Evolutionary conservation across 2,113 vertebrate genomes (phyloP), one percentile per base, ranked within the genome.

Genomic region (Trochalopteron elliotii): DNA sequence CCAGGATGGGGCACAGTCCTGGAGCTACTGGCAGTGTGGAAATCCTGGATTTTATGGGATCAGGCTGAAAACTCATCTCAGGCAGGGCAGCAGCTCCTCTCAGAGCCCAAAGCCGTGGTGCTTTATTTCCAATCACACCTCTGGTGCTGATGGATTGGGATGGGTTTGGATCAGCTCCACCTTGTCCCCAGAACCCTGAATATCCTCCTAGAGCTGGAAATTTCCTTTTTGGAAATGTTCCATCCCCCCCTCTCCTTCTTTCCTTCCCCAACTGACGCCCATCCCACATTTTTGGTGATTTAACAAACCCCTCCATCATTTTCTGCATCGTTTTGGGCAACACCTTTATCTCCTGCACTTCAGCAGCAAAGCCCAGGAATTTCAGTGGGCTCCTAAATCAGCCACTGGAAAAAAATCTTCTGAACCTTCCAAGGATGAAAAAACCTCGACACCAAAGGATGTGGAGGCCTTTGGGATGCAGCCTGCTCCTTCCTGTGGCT

Each of bases 71-170:
- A 50, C 6, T 63, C 61, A 49, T 49, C 47, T 49, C 47, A 49
- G 24, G 24, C 4, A 49, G 12, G 47, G 47, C 12, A 93, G 35
- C 37, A 28, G 19, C 52, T 84, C 87, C 59, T 44, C 40, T 44
- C 39, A 9, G 22, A 55, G 23, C 30, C 0, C 57, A 53, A 35
- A 1, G 1, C 5, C 2, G 0, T 0, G 2, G 1, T 5, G 25
- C 3, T 59, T 59, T 10, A n/a, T 17, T 56, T 47, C 30, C 52
- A 35, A 1, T 7, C 50, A 10, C 28, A 15, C 9, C 60, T 9
- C 60, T 30, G 0, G 1, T 23, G 33, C 13, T 28, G 40, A 45
- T 4, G 16, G n/a, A 9, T 9, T 23, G 56, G 60, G 79, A 22
- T 59, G 61, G 67, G 42, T 25, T 37, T 3, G 10, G 76, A 76